A percentile compares a stretch with the other conserved stretches of the same genome.
phyloP scores from a whole-genome alignment of 2,797 vertebrate genomes.

The Garrulus glandarius region DNA sequence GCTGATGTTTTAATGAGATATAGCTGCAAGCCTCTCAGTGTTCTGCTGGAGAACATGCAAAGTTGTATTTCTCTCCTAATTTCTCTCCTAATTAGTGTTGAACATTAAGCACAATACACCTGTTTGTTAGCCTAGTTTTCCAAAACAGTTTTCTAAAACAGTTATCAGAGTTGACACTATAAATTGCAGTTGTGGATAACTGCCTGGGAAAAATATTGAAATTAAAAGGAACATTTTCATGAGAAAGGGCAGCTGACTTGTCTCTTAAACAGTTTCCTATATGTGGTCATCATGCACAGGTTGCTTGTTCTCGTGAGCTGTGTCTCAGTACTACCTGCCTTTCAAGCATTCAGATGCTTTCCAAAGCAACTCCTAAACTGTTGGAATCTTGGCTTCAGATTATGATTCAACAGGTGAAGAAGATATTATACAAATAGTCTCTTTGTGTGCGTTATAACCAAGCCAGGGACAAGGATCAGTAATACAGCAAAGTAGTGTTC shows the following conservation, averaged over 20 bases:
- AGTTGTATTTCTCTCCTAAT: background rate
- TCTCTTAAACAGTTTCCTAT: background rate
- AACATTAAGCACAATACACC: background rate
- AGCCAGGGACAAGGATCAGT: background rate
- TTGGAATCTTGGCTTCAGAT: background rate
- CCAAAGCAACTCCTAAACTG: background rate
- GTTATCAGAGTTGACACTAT: background rate
- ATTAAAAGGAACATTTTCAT: background rate
- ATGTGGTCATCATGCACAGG: background rate
- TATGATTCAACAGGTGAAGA: background rate
- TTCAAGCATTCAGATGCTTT: background rate
- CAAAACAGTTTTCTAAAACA: background rate
- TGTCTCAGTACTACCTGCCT: background rate
- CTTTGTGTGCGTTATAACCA: fast-evolving
- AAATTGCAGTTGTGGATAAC: background rate
- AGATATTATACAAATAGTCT: background rate
- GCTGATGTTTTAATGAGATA: background rate
- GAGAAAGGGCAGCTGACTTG: background rate
- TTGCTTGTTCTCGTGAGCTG: background rate
- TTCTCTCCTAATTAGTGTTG: too few species aligned
- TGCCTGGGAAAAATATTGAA: background rate
- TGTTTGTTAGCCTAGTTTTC: background rate
- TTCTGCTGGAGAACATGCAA: background rate
- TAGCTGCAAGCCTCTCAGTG: background rate
- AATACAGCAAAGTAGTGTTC: background rate